Evolutionary conservation across 2,888 invertebrate species (phyloP).

Genomic region (Cephalotes varians): DNA sequence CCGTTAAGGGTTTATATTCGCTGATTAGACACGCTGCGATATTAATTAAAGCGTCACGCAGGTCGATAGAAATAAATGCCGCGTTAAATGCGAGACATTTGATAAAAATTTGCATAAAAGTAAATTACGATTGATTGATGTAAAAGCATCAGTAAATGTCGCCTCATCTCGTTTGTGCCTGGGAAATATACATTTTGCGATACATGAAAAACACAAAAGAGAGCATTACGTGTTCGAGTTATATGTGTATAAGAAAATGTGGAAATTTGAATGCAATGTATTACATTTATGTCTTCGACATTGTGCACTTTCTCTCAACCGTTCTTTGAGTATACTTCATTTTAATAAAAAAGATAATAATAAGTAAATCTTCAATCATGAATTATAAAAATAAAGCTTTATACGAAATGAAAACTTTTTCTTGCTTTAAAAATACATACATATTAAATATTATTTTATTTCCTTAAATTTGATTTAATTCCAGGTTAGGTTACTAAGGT

Average conservation of each 20-base stretch:
- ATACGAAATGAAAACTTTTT: background rate
- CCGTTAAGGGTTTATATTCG: slow-evolving; percentile 48
- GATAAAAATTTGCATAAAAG: slow-evolving; percentile 35
- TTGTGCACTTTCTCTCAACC: background rate
- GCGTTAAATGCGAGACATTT: background rate
- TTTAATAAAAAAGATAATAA: background rate
- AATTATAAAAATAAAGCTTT: background rate
- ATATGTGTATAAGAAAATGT: background rate
- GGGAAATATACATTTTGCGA: background rate
- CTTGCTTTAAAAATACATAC: background rate
- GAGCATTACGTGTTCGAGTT: background rate
- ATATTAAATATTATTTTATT: background rate
- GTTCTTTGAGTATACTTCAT: too few species aligned
- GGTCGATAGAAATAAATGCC: slow-evolving; percentile 26
- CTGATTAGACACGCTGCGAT: slow-evolving; percentile 28
- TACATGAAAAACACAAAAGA: background rate
- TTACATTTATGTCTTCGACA: background rate
- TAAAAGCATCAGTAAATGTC: slow-evolving; percentile 6
- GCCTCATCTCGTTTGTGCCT: background rate
- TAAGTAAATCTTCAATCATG: background rate
- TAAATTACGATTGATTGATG: slow-evolving; percentile 6
- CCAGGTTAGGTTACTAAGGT: background rate
- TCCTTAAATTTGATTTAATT: background rate
- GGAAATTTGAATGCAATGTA: background rate
- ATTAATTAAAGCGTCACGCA: slow-evolving; percentile 38